phyloP scores from a whole-genome alignment of 2,797 vertebrate species.

The Rhincodon typus region DNA sequence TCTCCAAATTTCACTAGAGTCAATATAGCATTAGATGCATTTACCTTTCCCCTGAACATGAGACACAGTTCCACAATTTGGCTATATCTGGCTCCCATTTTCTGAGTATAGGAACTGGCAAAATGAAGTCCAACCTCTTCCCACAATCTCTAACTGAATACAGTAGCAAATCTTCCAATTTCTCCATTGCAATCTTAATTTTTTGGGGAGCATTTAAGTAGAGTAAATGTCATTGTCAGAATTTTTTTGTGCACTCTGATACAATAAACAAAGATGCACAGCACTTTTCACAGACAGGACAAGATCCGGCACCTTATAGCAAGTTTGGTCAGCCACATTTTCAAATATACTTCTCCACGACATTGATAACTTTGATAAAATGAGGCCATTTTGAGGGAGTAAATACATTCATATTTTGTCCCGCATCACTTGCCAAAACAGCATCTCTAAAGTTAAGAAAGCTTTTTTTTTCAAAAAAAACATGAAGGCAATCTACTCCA shows the following conservation, averaged over 20 bases:
- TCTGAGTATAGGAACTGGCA: not conserved
- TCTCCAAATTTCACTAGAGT: not conserved
- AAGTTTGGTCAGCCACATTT: not conserved
- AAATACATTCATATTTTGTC: not conserved
- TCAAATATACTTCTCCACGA: not conserved
- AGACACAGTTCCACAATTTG: not conserved
- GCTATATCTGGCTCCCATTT: not conserved
- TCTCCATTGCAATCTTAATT: not conserved
- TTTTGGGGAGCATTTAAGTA: not conserved
- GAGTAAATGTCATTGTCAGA: not conserved
- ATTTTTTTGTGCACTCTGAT: not conserved
- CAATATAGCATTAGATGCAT: not conserved
- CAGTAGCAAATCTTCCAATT: not conserved
- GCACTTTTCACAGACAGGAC: not conserved
- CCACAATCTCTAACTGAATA: not conserved
- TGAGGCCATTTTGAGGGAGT: not conserved
- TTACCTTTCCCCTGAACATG: not conserved
- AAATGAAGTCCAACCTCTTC: not conserved
- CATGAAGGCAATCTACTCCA: not conserved
- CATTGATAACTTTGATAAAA: not conserved
- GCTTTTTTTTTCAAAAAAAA: not conserved
- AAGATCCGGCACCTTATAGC: not conserved
- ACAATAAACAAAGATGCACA: not conserved
- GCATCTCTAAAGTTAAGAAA: not conserved
- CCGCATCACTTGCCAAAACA: not conserved